These are phyloP conservation scores for Sebastes baramenuke DNA, from an alignment of 2,797 vertebrate species.

Conservation along the genomic window DNA sequence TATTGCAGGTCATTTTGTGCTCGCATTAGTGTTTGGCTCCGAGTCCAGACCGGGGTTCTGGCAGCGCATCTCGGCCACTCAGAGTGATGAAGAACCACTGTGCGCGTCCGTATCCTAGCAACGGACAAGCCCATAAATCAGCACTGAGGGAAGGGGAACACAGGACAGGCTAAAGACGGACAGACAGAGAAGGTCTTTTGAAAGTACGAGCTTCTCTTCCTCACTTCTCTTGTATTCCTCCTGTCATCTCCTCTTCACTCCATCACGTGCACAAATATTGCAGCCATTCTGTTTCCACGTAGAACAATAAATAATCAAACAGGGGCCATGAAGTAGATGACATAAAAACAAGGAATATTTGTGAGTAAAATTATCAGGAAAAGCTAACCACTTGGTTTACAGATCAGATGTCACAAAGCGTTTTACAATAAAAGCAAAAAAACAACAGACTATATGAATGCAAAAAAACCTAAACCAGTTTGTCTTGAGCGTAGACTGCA, in stretches of 20 bases:
- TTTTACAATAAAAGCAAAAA: not conserved
- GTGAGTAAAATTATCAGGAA: not conserved
- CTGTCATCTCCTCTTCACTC: not conserved
- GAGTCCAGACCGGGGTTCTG: conserved; percentile 47
- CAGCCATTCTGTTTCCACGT: conserved; percentile 18
- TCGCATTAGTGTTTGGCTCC: conserved; percentile 39
- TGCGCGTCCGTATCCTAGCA: conserved; percentile 56
- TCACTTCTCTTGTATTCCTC: not conserved
- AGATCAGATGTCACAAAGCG: not conserved
- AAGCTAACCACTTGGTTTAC: not conserved
- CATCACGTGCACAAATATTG: conserved; percentile 19
- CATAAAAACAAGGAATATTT: not conserved
- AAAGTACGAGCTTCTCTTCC: conserved; percentile 28
- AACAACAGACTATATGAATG: not conserved
- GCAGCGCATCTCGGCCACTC: conserved; percentile 28
- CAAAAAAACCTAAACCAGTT: not conserved
- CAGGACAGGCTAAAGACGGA: conserved; percentile 21
- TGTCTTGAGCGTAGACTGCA: not conserved
- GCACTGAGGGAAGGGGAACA: conserved; percentile 11
- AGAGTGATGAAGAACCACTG: conserved; percentile 40
- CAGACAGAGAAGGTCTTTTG: conserved; percentile 35
- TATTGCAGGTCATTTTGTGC: conserved; percentile 33
- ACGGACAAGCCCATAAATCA: conserved; percentile 63
- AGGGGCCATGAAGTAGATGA: not conserved
- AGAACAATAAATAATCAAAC: conserved; percentile 30